Evolutionary conservation across 1,140 invertebrate genomes (phyloP).

Genomic region (Drosophila bipectinata): DNA sequence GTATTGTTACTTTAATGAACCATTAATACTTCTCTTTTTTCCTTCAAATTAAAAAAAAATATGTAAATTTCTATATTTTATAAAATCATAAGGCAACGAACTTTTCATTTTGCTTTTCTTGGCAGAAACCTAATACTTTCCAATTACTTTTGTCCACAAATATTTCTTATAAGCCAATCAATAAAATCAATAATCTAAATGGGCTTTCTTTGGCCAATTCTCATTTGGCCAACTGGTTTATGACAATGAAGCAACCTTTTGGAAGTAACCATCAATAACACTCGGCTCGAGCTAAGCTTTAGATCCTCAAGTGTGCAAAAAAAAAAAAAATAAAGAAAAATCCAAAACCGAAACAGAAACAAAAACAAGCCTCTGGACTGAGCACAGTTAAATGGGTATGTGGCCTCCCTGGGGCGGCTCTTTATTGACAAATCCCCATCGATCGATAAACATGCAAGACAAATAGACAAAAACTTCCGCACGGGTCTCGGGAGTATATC

Average conservation of each 20-base stretch:
- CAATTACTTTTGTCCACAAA: constrained; percentile 18
- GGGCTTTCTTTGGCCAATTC: constrained; percentile 29
- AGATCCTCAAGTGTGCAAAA: constrained; percentile 43
- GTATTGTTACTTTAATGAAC: not conserved
- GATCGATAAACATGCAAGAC: constrained; percentile 67
- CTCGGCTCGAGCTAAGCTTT: constrained; percentile 24
- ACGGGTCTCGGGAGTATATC: constrained; percentile 39
- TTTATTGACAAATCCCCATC: constrained; percentile 68
- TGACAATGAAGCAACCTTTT: constrained; percentile 52
- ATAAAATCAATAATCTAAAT: constrained; percentile 26
- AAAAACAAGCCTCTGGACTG: constrained; percentile 31
- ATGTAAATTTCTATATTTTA: not conserved
- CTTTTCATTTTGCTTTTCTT: not conserved
- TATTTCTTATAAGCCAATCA: constrained; percentile 9
- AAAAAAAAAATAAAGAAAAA: constrained; percentile 9
- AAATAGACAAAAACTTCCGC: constrained; percentile 68
- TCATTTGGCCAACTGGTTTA: constrained; percentile 47
- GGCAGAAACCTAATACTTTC: constrained; percentile 29
- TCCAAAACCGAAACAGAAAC: constrained; percentile 19
- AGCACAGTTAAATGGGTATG: constrained; percentile 65
- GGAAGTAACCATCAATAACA: constrained; percentile 53
- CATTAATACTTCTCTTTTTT: no score
- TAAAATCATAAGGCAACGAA: constrained; percentile 15
- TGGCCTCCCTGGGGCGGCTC: constrained; percentile 65
- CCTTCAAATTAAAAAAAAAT: not conserved